A percentile compares a stretch with the other conserved stretches of the same genome.
phyloP scores from a whole-genome alignment of 2,797 vertebrate species.

The Argya squamiceps region DNA sequence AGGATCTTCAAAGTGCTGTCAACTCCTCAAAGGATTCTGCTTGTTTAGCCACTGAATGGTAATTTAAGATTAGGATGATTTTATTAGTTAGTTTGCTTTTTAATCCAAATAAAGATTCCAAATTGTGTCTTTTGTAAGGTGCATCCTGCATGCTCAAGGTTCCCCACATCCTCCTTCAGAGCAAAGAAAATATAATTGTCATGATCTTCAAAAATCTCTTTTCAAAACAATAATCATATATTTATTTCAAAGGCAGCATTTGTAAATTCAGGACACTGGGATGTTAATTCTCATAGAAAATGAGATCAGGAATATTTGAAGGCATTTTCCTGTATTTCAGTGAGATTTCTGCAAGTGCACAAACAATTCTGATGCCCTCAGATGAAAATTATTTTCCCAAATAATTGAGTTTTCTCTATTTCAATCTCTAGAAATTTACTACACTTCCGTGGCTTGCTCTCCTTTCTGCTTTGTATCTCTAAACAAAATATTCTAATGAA shows the following conservation, averaged over 20 bases:
- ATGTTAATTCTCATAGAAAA: not conserved
- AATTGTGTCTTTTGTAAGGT: not conserved
- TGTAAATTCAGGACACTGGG: not conserved
- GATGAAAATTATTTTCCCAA: not conserved
- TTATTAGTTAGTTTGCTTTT: not conserved
- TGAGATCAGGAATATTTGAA: not conserved
- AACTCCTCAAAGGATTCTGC: not conserved
- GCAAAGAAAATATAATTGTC: not conserved
- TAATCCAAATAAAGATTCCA: not conserved
- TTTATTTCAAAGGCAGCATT: not conserved
- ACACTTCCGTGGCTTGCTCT: not conserved
- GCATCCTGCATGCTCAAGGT: not conserved
- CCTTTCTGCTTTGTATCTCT: not conserved
- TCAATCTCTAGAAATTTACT: not conserved
- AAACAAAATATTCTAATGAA: not conserved
- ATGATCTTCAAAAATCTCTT: not conserved
- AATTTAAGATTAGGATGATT: not conserved
- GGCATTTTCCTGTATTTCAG: not conserved
- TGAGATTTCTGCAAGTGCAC: not conserved
- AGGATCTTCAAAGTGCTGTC: not conserved
- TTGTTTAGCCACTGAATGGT: not conserved
- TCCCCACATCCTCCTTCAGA: not conserved
- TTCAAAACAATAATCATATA: rapidly evolving
- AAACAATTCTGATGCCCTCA: not conserved
- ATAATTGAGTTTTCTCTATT: not conserved